A percentile compares a stretch with the other conserved stretches of the same genome.
phyloP scores from a whole-genome alignment of 2,113 vertebrate species.

The Chrysochloris asiatica region DNA sequence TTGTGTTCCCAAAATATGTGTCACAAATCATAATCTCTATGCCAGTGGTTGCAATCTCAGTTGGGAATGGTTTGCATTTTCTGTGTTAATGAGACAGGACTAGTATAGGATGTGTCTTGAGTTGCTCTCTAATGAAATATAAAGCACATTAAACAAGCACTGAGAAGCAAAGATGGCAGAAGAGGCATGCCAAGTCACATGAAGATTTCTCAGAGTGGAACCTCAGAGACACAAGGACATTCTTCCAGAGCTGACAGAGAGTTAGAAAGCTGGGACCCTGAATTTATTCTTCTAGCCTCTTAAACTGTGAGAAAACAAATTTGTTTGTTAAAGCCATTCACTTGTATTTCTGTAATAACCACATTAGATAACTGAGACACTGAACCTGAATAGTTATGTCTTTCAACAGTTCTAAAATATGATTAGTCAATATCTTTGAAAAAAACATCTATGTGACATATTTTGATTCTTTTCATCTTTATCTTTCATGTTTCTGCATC shows the following conservation, averaged over 20 bases:
- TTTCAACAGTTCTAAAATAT: neutral
- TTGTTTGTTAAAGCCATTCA: neutral
- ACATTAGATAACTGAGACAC: neutral
- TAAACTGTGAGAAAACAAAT: no score
- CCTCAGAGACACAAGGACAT: neutral
- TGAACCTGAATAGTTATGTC: neutral
- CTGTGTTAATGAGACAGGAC: neutral
- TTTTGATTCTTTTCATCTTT: no score
- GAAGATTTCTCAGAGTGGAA: neutral
- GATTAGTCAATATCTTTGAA: neutral
- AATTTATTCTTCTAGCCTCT: neutral
- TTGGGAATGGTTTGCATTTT: neutral
- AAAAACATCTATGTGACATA: neutral
- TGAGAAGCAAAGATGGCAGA: neutral
- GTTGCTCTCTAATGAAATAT: neutral
- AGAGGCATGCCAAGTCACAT: neutral
- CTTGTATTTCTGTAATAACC: neutral
- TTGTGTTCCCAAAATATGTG: neutral
- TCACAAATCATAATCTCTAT: neutral
- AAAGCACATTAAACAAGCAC: neutral
- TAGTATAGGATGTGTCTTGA: neutral
- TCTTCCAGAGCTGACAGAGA: neutral
- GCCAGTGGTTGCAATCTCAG: neutral
- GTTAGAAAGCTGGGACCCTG: neutral
- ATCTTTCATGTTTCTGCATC: neutral